Evolutionary conservation across 1,140 invertebrate species (phyloP), one percentile per base, ranked within the genome.

Genomic region (Plodia interpunctella): DNA sequence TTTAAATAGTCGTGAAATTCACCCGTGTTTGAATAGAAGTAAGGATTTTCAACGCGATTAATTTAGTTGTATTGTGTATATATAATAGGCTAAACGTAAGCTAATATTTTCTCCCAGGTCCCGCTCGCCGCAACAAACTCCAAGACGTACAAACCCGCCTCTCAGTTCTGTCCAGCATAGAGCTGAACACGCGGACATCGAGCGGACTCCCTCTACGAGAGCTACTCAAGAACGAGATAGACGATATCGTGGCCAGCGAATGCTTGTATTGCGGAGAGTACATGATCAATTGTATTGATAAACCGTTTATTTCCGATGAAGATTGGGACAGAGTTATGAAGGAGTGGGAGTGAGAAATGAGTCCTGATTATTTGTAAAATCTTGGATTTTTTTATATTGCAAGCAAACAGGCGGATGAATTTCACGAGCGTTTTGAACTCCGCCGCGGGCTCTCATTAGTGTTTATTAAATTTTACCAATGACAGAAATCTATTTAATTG

Each of bases 211-310:
- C 93, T 0, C 87, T 91, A 0, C 92, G 93, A 52, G 94, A 95
- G 57, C 91, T 94, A 65, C 87, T 96, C 0, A 93, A 95, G 87
- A 91, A 92, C 19, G 94, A 98, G 72, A 93, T 98, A 30, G 97
- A 99, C 87, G 94, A 97, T 65, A 92, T 99, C 0, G 90, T 99
- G 8, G 97, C 97, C 0, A 94, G 93, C 5, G 97, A 99, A 84
- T 99, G 98, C 86, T 89, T 98, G 0, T 98, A 95, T 81, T 99
- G 98, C 90, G 97, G 98, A 8, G 95, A 97, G 73, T 91, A 95
- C 70, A 97, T 98, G 93, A 97, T 99, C 65, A 93, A 94, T 79
- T 95, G 94, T 30, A 96, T 97, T 59, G 96, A 97, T 76, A 94
- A 94, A 63, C 96, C 96, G 8, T 97, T 97, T 74, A 95, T 97